Evolutionary conservation across 2,113 vertebrate genomes (phyloP).

Genomic region (Albula goreensis): DNA sequence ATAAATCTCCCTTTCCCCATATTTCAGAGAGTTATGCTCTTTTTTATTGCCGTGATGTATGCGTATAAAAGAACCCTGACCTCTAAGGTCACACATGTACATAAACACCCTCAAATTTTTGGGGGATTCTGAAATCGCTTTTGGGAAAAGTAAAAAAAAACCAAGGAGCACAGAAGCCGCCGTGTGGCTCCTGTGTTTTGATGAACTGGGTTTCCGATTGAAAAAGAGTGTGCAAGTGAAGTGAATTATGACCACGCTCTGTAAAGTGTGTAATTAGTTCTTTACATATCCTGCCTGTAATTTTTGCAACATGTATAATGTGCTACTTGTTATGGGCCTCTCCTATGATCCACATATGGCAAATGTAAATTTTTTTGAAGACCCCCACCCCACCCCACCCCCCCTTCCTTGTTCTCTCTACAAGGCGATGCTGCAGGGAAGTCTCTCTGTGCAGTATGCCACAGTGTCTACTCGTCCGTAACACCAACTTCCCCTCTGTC

Average conservation of each 20-base stretch:
- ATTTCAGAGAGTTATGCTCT: neutral
- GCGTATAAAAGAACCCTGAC: neutral
- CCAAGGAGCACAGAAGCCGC: neutral
- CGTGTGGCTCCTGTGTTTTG: neutral
- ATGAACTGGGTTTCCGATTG: conserved; percentile 2
- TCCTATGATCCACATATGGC: conserved; percentile 22
- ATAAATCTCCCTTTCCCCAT: neutral
- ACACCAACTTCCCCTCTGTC: neutral
- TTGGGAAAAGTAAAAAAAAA: neutral
- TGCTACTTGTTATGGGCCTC: conserved; percentile 18
- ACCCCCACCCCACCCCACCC: neutral
- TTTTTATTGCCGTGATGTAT: neutral
- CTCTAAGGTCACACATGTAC: neutral
- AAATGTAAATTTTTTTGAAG: neutral
- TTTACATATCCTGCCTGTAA: conserved; percentile 20
- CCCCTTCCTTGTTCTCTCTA: neutral
- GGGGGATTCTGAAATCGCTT: neutral
- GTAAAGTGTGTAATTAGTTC: conserved; percentile 9
- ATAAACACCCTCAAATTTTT: neutral
- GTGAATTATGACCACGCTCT: conserved; percentile 8
- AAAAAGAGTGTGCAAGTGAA: conserved; percentile 13
- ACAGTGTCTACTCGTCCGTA: neutral
- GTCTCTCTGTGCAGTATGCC: too few species aligned
- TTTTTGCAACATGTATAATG: conserved; percentile 17
- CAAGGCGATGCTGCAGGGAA: too few species aligned